These are phyloP conservation scores for Dromius quadrimaculatus DNA, from an alignment of 2,888 invertebrate species.

Conservation along the genomic window DNA sequence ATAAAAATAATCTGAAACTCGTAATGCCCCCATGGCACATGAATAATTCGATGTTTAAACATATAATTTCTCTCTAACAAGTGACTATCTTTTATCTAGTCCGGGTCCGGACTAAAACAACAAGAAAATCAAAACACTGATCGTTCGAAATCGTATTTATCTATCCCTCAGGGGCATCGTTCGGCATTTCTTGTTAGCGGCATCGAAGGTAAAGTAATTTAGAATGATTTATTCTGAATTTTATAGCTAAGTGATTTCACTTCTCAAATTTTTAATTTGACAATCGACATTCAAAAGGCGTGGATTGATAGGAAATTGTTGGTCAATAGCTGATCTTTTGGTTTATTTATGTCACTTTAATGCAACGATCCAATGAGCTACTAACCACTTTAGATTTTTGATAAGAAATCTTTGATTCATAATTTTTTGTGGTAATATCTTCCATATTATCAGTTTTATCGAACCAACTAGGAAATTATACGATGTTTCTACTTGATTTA, in stretches of 20 bases:
- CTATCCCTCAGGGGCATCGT: slow-evolving; percentile 17
- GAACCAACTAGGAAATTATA: too few relatives aligned
- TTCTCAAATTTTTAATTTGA: slow-evolving; percentile 49
- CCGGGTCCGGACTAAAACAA: slow-evolving; percentile 5
- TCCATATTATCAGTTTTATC: too few relatives aligned
- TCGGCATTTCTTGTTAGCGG: slow-evolving; percentile 47
- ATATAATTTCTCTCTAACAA: slow-evolving; percentile 13
- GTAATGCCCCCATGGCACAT: slow-evolving; percentile 13
- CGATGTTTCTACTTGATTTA: too few relatives aligned
- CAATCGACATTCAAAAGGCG: slow-evolving; percentile 50
- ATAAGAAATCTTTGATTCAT: slow-evolving; percentile 27
- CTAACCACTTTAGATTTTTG: not conserved
- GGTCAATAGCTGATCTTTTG: slow-evolving; percentile 21
- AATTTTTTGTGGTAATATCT: not conserved
- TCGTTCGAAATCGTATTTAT: slow-evolving; percentile 30
- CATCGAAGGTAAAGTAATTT: slow-evolving; percentile 41
- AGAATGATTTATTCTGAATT: slow-evolving; percentile 49
- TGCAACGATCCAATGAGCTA: not conserved
- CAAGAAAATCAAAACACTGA: not conserved
- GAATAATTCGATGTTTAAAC: slow-evolving; percentile 29
- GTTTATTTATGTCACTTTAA: slow-evolving; percentile 34
- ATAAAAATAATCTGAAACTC: slow-evolving; percentile 29
- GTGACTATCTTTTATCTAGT: slow-evolving; percentile 18
- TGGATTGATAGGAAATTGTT: slow-evolving; percentile 41
- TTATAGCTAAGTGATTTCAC: slow-evolving; percentile 51